Conservation (phyloP, 2,888 invertebrate genomes). For the Melanchra persicariae region DNA sequence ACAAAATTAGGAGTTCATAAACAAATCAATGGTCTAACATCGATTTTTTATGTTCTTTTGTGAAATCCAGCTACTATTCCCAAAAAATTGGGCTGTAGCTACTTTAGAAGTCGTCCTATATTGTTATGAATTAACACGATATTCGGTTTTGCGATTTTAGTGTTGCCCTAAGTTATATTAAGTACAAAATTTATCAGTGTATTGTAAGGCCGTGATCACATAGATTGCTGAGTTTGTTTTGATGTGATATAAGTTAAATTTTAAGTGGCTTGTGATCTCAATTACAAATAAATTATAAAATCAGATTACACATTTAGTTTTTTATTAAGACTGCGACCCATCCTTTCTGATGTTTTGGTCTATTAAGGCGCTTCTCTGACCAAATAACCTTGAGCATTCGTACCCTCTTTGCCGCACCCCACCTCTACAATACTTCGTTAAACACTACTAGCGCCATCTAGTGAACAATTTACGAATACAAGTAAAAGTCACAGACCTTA, state of each 20-base stretch:
- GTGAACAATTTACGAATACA: too few relatives aligned
- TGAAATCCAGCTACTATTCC: conserved; percentile 24
- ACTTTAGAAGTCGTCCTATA: conserved; percentile 42
- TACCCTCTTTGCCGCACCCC: too few relatives aligned
- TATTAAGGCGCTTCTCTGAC: too few relatives aligned
- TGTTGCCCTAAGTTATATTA: conserved; percentile 51
- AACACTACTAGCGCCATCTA: too few relatives aligned
- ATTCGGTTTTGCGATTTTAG: conserved; percentile 52
- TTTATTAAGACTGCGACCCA: background rate
- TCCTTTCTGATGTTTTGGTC: background rate
- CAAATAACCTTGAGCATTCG: too few relatives aligned
- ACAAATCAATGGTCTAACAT: conserved; percentile 23
- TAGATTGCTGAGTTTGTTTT: conserved; percentile 71
- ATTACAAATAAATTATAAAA: conserved; percentile 84
- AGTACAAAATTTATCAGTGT: conserved; percentile 67
- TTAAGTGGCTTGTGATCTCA: conserved; percentile 88
- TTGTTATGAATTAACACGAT: conserved; percentile 45
- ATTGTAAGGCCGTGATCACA: conserved; percentile 55
- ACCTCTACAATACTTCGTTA: too few relatives aligned
- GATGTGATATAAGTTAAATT: conserved; percentile 81
- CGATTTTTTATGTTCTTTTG: conserved; percentile 20
- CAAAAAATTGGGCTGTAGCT: conserved; percentile 20
- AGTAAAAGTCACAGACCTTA: too few relatives aligned
- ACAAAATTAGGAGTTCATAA: conserved; percentile 61
- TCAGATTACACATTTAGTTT: conserved; percentile 60